Percentiles rank a stretch among this genome's conserved stretches.
Evolutionary conservation across 2,113 vertebrate species (phyloP).

Genomic region (Xyrauchen texanus): DNA sequence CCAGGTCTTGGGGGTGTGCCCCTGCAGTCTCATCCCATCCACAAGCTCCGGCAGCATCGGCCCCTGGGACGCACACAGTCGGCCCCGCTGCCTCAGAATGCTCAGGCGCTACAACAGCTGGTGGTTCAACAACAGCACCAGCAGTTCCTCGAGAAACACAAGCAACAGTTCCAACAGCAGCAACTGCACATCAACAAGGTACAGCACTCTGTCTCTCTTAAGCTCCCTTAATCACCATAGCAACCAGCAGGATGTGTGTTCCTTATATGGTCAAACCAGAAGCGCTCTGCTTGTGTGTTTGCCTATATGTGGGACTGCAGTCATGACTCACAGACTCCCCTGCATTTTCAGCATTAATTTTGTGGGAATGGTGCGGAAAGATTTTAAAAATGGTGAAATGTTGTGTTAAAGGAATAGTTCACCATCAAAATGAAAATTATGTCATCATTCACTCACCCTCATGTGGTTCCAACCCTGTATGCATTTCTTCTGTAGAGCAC

Average conservation of each 20-base stretch:
- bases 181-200: conserved; percentile 96
- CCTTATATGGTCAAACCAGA: conserved; percentile 66
- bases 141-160: conserved; percentile 99
- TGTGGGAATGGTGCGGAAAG: no score
- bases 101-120: conserved; percentile 94
- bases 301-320: background rate
- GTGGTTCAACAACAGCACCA: conserved; percentile 99
- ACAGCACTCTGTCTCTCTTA: conserved; percentile 29
- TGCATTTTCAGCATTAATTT: background rate
- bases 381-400: no score
- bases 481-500: no score
- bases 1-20: conserved; percentile 83
- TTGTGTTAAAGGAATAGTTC: no score
- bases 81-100: conserved; percentile 92
- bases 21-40: conserved; percentile 87
- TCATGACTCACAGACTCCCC: background rate
- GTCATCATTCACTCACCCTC: no score
- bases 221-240: conserved; percentile 66
- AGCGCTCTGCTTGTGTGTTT: conserved; percentile 42
- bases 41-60: conserved; percentile 94
- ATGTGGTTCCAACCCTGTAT: no score
- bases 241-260: conserved; percentile 65
- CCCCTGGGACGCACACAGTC: conserved; percentile 95
- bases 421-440: no score
- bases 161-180: conserved; percentile 96